Percentiles rank a stretch among this genome's conserved stretches.
Evolutionary conservation across 2,888 invertebrate species (phyloP).

Genomic region (Drosophila colorata): DNA sequence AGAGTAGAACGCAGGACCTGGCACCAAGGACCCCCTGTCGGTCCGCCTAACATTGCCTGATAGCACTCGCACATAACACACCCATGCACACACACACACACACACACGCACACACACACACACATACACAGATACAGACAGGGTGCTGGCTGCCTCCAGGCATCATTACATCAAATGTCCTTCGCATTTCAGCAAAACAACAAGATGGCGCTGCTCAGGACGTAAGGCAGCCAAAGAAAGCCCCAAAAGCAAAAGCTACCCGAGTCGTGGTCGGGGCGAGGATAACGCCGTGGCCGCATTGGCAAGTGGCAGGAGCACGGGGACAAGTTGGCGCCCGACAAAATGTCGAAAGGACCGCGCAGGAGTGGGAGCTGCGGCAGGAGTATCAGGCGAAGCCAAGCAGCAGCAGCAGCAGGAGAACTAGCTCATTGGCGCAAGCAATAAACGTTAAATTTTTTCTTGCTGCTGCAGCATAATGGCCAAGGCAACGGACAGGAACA

Average conservation of each 20-base stretch:
- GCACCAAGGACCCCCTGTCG: slow-evolving; percentile 44
- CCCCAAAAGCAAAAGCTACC: slow-evolving; percentile 58
- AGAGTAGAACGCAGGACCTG: slow-evolving; percentile 40
- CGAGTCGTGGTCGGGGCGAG: slow-evolving; percentile 12
- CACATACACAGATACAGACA: slow-evolving; percentile 11
- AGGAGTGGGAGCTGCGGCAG: slow-evolving; percentile 15
- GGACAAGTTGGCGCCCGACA: slow-evolving; percentile 73
- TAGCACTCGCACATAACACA: slow-evolving; percentile 46
- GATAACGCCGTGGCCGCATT: slow-evolving; percentile 51
- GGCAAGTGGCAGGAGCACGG: slow-evolving; percentile 29
- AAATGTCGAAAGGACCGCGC: slow-evolving; percentile 69
- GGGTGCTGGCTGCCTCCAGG: slow-evolving; percentile 75
- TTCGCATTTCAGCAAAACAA: slow-evolving; percentile 81
- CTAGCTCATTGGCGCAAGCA: slow-evolving; percentile 80
- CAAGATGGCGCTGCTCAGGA: slow-evolving; percentile 77
- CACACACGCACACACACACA: slow-evolving; percentile 38
- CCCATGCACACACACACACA: slow-evolving; percentile 42
- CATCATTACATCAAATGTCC: slow-evolving; percentile 83
- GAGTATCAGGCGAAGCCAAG: slow-evolving; percentile 25
- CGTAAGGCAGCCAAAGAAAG: slow-evolving; percentile 66
- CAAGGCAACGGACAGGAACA: slow-evolving; percentile 56
- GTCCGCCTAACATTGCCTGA: slow-evolving; percentile 47
- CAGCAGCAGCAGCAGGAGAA: slow-evolving; percentile 38
- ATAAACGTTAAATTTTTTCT: slow-evolving; percentile 80
- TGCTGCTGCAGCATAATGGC: slow-evolving; percentile 76